Percentiles rank a stretch among this genome's conserved stretches.
Conservation (phyloP, 1,140 invertebrate species). For the Prorops nasuta region DNA sequence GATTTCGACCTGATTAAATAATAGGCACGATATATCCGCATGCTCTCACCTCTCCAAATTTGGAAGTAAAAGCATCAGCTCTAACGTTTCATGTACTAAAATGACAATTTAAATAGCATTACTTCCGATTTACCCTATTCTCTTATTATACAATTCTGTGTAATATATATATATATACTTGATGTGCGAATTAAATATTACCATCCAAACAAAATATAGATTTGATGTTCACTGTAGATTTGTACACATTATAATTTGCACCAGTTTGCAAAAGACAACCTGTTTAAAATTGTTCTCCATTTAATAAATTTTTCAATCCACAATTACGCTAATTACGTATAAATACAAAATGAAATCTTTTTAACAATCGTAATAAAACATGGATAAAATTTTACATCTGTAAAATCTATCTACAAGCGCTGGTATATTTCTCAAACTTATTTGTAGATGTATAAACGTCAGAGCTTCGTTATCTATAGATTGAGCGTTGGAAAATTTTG, state of each 20-base stretch:
- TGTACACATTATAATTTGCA: slow-evolving; percentile 20
- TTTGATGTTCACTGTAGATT: slow-evolving; percentile 10
- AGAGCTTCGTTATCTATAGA: too few relatives aligned
- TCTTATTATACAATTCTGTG: slow-evolving; percentile 17
- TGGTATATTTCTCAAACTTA: slow-evolving; percentile 23
- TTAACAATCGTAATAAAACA: slow-evolving; percentile 23
- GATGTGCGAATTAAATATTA: slow-evolving; percentile 22
- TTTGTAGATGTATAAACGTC: slow-evolving; percentile 20
- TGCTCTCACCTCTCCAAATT: slow-evolving; percentile 36
- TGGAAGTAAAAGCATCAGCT: slow-evolving; percentile 41
- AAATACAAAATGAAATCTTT: slow-evolving; percentile 28
- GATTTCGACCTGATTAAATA: slow-evolving; percentile 33
- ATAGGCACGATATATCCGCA: slow-evolving; percentile 40
- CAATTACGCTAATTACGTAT: slow-evolving; percentile 22
- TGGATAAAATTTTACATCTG: slow-evolving; percentile 15
- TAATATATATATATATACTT: slow-evolving; percentile 11
- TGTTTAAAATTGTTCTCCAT: slow-evolving; percentile 10
- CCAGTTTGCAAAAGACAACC: slow-evolving; percentile 18
- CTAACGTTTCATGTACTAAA: slow-evolving; percentile 26
- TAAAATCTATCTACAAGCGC: slow-evolving; percentile 19
- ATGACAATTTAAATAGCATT: slow-evolving; percentile 21
- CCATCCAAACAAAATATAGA: slow-evolving; percentile 14
- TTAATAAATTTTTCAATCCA: slow-evolving; percentile 2
- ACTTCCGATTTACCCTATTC: slow-evolving; percentile 28
- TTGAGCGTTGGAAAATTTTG: slow-evolving; percentile 30